phyloP scores from a whole-genome alignment of 2,113 vertebrate genomes.

The Motacilla tschutschensis region DNA sequence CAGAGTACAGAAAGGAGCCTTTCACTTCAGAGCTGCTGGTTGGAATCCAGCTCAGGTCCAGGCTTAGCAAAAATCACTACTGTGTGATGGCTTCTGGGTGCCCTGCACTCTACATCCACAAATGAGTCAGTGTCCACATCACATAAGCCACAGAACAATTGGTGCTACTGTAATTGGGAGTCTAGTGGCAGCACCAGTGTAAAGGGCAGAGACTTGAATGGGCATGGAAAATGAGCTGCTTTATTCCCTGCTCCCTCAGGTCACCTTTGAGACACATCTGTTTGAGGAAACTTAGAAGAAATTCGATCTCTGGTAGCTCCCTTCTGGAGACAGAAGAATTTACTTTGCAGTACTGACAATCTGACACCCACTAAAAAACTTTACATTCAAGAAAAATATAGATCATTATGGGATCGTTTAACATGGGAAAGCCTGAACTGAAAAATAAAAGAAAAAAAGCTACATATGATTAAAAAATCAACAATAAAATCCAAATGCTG shows the following conservation, averaged over 20 bases:
- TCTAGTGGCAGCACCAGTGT: background rate
- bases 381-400: background rate
- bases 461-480: background rate
- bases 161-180: conserved; percentile 31
- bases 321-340: conserved; percentile 1
- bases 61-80: background rate
- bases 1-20: conserved; percentile 1
- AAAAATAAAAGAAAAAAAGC: background rate
- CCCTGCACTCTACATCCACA: background rate
- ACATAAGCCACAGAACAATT: conserved; percentile 26
- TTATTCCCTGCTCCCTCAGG: conserved; percentile 8
- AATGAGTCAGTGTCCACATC: conserved; percentile 4
- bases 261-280: background rate
- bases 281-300: background rate
- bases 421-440: background rate
- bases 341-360: background rate
- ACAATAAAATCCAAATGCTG: conserved; percentile 7
- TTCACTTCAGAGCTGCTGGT: conserved; percentile 14
- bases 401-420: background rate
- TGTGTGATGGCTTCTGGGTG: background rate
- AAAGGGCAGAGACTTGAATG: conserved; percentile 7
- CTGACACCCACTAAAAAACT: background rate
- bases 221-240: background rate
- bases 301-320: background rate
- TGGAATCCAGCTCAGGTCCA: background rate